phyloP scores from a whole-genome alignment of 2,797 vertebrate species.

The Pitangus sulphuratus region DNA sequence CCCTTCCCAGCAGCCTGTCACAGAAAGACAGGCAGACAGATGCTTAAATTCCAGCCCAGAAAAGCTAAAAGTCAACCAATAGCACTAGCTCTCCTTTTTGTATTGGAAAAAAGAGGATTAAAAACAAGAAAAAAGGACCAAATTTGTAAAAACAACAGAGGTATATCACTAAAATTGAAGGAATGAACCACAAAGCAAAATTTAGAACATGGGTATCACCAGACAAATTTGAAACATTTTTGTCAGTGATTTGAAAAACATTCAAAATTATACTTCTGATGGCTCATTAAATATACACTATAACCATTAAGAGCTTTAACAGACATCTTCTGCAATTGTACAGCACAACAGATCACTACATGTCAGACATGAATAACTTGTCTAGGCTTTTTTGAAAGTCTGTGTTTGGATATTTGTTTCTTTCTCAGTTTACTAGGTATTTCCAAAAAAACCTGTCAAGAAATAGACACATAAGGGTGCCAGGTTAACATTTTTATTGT shows the following conservation, averaged over 20 bases:
- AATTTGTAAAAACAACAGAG: background rate
- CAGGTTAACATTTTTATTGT: background rate
- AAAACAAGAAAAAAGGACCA: background rate
- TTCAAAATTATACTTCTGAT: background rate
- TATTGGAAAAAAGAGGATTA: background rate
- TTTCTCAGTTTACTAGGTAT: background rate
- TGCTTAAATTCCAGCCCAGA: background rate
- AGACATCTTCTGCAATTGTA: background rate
- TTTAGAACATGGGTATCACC: background rate
- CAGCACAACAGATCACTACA: background rate
- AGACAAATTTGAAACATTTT: background rate
- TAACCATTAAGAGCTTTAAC: background rate
- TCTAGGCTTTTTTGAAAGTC: background rate
- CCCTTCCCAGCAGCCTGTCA: background rate
- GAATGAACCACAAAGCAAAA: background rate
- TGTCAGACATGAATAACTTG: background rate
- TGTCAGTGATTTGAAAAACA: background rate
- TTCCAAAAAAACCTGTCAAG: rapidly evolving
- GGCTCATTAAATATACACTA: background rate
- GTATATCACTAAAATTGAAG: background rate
- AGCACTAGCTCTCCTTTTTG: background rate
- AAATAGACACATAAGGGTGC: background rate
- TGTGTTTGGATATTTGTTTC: background rate
- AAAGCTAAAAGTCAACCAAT: background rate
- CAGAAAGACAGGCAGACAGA: background rate